Evolutionary conservation across 1,140 invertebrate genomes (phyloP), one percentile per base, ranked within the genome.

Genomic region (Brachionus calyciflorus): DNA sequence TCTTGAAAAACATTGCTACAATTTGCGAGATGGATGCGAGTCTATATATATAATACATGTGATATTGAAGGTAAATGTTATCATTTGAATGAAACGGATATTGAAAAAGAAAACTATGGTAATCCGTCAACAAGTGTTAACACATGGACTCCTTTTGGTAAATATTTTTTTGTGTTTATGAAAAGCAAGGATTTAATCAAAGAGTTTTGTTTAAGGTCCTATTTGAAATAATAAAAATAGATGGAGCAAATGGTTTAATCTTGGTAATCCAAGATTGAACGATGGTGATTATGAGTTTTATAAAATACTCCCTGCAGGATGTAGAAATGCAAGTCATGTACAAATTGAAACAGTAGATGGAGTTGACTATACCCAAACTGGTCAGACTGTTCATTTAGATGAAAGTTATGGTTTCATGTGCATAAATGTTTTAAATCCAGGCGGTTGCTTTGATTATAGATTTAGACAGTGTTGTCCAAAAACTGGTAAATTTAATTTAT

Each of bases 321-420:
- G 55, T 30, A 30, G 17, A 17, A 9, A 3, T 30, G 24, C 55
- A 60, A 17, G 28, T 14, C 30, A 30, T 28, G 12, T 17, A 3
- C 55, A 60, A 60, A 33, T 60, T 30, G 9, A 60, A 60, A 60
- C 55, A 30, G 10, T 60, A 17, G n/a, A 60, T 60, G 55, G 55
- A 14, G 30, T 60, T 4, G 24, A 24, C 28, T 60, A 30, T 17
- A 60, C 28, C n/a, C 1, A 33, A 33, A 60, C 26, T 4, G 55
- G 55, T 17, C 55, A 60, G 33, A 4, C 17, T 9, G 55, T 60
- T 2, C 55, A 60, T 60, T 17, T 60, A 10, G n/a, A 14, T 60
- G 7, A 24, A 9, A 30, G 30, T 60, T 60, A 30, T 33, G 55
- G 55, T 1, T 60, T 60, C 33, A 33, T 60, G 28, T 60, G 55